Evolutionary conservation across 2,888 invertebrate genomes (phyloP).

Genomic region (Eristalis tenax): DNA sequence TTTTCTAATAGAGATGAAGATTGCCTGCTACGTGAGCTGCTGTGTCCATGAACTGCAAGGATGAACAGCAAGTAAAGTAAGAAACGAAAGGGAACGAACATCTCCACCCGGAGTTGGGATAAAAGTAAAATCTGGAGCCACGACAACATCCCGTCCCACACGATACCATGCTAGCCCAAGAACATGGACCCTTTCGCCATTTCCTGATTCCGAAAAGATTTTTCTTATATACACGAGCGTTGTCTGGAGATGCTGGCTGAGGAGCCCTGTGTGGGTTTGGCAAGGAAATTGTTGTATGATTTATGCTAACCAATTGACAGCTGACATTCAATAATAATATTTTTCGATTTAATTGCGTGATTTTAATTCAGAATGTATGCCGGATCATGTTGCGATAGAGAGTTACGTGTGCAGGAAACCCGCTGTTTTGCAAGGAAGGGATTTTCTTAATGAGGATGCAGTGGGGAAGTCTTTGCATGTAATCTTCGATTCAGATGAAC

Average conservation of each 20-base stretch:
- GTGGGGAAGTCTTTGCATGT: no score
- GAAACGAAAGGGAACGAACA: neutral
- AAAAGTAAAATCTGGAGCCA: constrained; percentile 62
- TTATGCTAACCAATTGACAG: constrained; percentile 57
- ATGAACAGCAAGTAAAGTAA: neutral
- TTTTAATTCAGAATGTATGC: neutral
- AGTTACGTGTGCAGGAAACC: neutral
- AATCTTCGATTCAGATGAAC: no score
- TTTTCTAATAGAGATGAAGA: constrained; percentile 67
- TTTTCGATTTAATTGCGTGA: constrained; percentile 50
- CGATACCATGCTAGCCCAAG: constrained; percentile 44
- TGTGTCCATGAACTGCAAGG: constrained; percentile 27
- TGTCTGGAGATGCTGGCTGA: neutral
- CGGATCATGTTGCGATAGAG: neutral
- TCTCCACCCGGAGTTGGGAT: constrained; percentile 24
- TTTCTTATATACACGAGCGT: neutral
- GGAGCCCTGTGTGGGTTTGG: constrained; percentile 29
- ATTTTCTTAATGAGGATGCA: neutral
- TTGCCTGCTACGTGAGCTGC: constrained; percentile 56
- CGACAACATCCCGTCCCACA: constrained; percentile 56
- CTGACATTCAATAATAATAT: constrained; percentile 61
- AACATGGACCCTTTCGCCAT: constrained; percentile 39
- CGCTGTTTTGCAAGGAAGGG: neutral
- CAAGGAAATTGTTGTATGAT: constrained; percentile 43
- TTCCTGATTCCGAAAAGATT: constrained; percentile 59